Base-by-base conservation (phyloP, 1,140 invertebrate genomes). In the Euglossa dilemma region DNA sequence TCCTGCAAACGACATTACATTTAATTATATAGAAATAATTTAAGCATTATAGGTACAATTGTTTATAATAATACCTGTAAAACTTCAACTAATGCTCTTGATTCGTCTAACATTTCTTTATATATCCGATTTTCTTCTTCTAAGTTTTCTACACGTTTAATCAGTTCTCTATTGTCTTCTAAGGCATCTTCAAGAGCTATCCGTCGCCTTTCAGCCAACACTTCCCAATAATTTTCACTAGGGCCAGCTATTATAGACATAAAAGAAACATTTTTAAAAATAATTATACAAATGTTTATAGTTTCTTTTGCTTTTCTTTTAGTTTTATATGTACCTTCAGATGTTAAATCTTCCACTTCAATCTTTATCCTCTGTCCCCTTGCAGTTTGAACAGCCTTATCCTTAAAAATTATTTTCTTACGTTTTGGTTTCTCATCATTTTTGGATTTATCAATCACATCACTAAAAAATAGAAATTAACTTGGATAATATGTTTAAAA, bases 181-280 rank as follows among this genome's bases (percentile, higher is more conserved):
- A 97, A 94, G 61, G 96, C 95, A 80, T 96, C 95, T 87, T 96
- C 93, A n/a, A 97, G 90, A 20, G 96, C 95, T 93, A 95, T 94
- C 90, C 95, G 93, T 50, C 96, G 94, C 80, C 95, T 96, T 92
- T 96, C 96, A 75, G 96, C 96, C 71, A 97, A 86, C 57, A 95
- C 92, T 94, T 96, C 90, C 96, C 96, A 97, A 90, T 97, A 97
- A 84, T 95, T 95, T 89, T 95, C 95, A 84, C 96, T 96, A 43
- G 96, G 95, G 75, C 95, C 94, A 85, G 90, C 94, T 95, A 52
- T 28, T 50, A 18, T 43, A 18, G 52, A 14, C 20, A 45, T 11
- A 4, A 16, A 52, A 56, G 0, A 71, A 52, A 84, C 43, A 36
- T 71, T 64, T 73, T 63, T 50, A 23, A 23, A 71, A 9, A 83